Evolutionary conservation across 2,888 invertebrate species (phyloP), one percentile per base, ranked within the genome.

Genomic region (Aphidoletes aphidimyza): DNA sequence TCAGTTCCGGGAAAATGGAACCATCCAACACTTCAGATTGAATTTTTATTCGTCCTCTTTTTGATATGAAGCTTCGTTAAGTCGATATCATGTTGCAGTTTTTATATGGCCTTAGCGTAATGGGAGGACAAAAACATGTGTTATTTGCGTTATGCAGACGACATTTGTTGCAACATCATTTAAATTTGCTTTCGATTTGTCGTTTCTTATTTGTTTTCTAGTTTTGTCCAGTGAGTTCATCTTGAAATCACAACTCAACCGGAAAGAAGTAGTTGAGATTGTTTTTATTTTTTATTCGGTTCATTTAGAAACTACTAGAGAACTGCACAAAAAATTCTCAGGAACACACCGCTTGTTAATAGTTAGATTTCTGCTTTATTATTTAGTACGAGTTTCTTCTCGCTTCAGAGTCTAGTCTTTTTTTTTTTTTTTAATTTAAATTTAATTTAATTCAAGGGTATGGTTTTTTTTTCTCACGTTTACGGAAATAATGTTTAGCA

Each of bases 311-410:
- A 54, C 26, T 26, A 26, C 54, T 3, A 54, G 26, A 54, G 54
- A 54, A 26, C 54, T 54, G 54, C 54, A 22, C 54, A 54, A 54
- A 54, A 54, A 54, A 54, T 54, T 26, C 22, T 34, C 36, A 78
- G 78, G 78, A 78, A 78, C 78, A 78, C 78, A 78, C 78, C 78
- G 36, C 78, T 78, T 78, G 36, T 78, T 78, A 36, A 36, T 54
- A 54, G 54, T 2, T 54, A 22, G n/a, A 8, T 54, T 54, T 54
- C 14, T 54, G 54, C 11, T 22, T 22, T 54, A 54, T 22, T n/a
- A 22, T 54, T 54, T 54, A 54, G 2, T 54, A 0, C 78, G 34
- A 78, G 78, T 78, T 36, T 1, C 8, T 14, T 36, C 17, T 78
- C 78, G 54, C 17, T 36, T 36, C 14, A 1, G n/a, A n/a, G 11